Conservation (phyloP, 2,113 vertebrate species). For the Myrmecobius fasciatus region DNA sequence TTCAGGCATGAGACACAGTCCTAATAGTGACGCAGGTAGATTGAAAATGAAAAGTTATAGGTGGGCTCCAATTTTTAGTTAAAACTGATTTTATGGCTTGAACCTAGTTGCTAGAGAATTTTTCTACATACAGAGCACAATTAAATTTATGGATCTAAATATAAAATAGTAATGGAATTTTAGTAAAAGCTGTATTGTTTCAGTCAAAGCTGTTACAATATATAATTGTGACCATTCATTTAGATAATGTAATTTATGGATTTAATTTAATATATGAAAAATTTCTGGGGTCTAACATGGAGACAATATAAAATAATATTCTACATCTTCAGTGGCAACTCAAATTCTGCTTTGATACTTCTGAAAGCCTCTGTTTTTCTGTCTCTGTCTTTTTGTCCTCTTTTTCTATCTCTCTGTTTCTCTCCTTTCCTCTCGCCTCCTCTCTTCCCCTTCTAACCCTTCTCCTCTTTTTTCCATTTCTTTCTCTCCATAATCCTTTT, state of each 20-base stretch:
- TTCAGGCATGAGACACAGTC: background rate
- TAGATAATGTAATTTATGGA: background rate
- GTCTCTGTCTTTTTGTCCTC: background rate
- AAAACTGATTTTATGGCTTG: background rate
- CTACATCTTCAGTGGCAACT: background rate
- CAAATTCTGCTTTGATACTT: background rate
- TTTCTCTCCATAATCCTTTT: background rate
- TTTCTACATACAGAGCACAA: conserved; percentile 20
- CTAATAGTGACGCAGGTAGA: background rate
- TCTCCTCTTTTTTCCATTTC: background rate
- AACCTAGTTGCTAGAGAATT: background rate
- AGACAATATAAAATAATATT: accelerated
- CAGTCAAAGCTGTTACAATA: no score
- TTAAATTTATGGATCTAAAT: background rate
- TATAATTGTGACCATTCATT: background rate
- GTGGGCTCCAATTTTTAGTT: background rate
- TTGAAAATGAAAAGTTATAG: background rate
- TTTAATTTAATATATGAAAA: background rate
- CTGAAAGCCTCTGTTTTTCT: background rate
- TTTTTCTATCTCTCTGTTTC: background rate
- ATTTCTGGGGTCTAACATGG: background rate
- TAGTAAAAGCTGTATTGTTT: background rate
- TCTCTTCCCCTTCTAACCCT: no score
- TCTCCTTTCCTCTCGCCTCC: background rate
- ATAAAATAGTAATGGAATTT: background rate